Percentiles rank a stretch among this genome's conserved stretches.
These are phyloP conservation scores for Gallinago undulata DNA, from an alignment of 2,113 vertebrate species.

Conservation along the genomic window DNA sequence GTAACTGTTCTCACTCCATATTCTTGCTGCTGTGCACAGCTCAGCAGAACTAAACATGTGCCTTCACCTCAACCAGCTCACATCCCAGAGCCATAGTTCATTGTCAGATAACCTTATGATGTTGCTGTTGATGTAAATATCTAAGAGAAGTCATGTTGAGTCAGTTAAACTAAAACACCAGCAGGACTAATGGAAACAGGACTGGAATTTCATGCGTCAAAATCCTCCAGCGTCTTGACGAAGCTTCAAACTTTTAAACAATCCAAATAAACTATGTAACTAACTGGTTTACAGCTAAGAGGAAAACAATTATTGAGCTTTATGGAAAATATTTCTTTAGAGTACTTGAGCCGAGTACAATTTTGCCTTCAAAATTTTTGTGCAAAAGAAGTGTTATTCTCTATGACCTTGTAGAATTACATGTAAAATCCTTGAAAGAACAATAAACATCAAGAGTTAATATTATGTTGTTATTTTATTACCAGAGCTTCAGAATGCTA, in stretches of 20 bases:
- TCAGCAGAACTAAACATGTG: background rate
- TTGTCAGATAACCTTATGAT: background rate
- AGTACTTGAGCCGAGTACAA: background rate
- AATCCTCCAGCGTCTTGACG: background rate
- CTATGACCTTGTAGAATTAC: background rate
- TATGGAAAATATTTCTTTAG: background rate
- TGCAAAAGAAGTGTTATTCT: background rate
- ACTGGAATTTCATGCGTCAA: background rate
- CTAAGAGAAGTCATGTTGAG: background rate
- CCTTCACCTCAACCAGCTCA: background rate
- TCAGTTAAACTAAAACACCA: background rate
- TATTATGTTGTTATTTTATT: background rate
- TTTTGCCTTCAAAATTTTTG: background rate
- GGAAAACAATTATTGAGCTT: background rate
- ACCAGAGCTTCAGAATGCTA: background rate
- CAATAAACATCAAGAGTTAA: background rate
- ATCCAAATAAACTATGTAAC: background rate
- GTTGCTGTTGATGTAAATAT: background rate
- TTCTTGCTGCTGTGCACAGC: background rate
- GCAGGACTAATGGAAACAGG: accelerated
- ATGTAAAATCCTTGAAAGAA: background rate
- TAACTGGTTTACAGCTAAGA: background rate
- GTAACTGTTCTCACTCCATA: background rate
- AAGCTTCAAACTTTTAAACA: background rate
- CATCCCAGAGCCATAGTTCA: background rate